phyloP scores from a whole-genome alignment of 2,888 invertebrate species.

The Watsonalla cultraria region DNA sequence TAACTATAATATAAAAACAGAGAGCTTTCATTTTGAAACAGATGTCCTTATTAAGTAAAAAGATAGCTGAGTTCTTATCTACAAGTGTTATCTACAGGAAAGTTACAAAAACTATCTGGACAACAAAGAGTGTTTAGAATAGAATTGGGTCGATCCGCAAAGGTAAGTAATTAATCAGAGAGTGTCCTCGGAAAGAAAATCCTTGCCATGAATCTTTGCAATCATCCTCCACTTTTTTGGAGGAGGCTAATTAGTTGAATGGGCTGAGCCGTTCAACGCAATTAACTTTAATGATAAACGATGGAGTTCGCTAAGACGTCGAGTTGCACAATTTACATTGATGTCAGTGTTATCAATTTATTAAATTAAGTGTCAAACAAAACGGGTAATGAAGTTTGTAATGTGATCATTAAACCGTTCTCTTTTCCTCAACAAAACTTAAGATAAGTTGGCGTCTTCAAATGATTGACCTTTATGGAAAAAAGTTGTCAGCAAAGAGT shows the following conservation, averaged over 20 bases:
- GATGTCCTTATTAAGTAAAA: too few species aligned
- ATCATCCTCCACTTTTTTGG: conserved; percentile 68
- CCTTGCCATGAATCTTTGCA: conserved; percentile 65
- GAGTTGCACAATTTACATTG: conserved; percentile 18
- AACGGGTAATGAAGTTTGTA: background rate
- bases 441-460: too few species aligned
- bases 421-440: too few species aligned
- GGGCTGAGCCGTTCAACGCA: conserved; percentile 61
- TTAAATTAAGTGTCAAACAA: background rate
- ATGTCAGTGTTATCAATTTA: conserved; percentile 4
- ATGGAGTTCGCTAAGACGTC: conserved; percentile 33
- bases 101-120: background rate
- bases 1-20: too few species aligned
- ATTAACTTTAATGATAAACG: conserved; percentile 70
- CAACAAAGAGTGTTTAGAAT: conserved; percentile 18
- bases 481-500: too few species aligned
- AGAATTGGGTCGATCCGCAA: conserved; percentile 23
- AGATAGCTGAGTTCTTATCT: too few species aligned
- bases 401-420: too few species aligned
- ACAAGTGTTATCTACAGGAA: background rate
- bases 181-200: conserved; percentile 59
- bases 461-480: too few species aligned
- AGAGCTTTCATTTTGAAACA: too few species aligned
- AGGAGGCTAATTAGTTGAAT: conserved; percentile 66
- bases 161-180: conserved; percentile 56